A percentile compares a stretch with the other conserved stretches of the same genome.
phyloP scores from a whole-genome alignment of 2,113 vertebrate species.

The Marmota flaviventris region DNA sequence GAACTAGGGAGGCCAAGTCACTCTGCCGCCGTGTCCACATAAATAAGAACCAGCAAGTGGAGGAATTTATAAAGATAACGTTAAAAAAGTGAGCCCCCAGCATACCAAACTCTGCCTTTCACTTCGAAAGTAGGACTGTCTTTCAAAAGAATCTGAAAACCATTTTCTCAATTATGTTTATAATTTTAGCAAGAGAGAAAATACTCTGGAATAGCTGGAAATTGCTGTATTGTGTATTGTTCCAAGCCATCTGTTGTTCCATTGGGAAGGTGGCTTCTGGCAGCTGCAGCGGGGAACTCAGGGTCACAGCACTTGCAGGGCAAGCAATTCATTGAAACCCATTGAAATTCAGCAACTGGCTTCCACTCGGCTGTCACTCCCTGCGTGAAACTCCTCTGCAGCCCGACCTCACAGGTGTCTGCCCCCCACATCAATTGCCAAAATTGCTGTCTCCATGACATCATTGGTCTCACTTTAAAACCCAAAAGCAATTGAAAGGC shows the following conservation, averaged over 20 bases:
- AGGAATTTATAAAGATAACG: slow-evolving; percentile 6
- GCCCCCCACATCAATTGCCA: not conserved
- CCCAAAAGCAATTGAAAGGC: not conserved
- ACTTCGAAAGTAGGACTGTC: slow-evolving; percentile 42
- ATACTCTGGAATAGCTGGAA: slow-evolving; percentile 4
- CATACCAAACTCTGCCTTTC: slow-evolving; percentile 33
- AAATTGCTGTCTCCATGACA: not conserved
- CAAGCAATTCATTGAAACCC: slow-evolving; percentile 61
- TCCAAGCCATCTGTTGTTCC: slow-evolving; percentile 73
- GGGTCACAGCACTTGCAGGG: slow-evolving; percentile 46
- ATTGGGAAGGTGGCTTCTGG: slow-evolving; percentile 62
- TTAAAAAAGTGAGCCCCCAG: not conserved
- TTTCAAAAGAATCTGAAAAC: slow-evolving; percentile 70
- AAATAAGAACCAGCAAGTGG: slow-evolving; percentile 27
- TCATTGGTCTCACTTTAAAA: not conserved
- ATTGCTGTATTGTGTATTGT: slow-evolving; percentile 61
- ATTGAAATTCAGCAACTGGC: slow-evolving; percentile 46
- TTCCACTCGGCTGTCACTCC: not conserved
- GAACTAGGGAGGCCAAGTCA: not conserved
- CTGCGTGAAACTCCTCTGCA: slow-evolving; percentile 41
- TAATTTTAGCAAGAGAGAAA: slow-evolving; percentile 70
- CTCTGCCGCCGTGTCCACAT: not conserved
- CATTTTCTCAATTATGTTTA: slow-evolving; percentile 55
- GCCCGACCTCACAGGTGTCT: slow-evolving; percentile 8
- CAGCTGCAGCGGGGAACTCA: slow-evolving; percentile 55